Conservation (phyloP, 2,888 invertebrate species). For the Notocelia uddmanniana region DNA sequence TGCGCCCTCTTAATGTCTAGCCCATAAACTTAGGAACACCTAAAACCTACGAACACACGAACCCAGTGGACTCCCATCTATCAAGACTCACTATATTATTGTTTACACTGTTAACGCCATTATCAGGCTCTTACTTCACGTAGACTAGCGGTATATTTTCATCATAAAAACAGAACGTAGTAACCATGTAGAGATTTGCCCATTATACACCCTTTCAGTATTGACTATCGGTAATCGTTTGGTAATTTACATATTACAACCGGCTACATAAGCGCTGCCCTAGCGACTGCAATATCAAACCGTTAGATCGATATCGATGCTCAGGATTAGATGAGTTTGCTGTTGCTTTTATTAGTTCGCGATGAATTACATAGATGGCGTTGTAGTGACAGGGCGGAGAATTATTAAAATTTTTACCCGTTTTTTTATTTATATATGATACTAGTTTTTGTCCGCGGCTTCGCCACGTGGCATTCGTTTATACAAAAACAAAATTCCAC, state of each 20-base stretch:
- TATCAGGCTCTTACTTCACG: background rate
- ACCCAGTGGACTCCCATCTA: too few relatives aligned
- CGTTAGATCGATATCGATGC: conserved; percentile 17
- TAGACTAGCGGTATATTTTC: conserved; percentile 10
- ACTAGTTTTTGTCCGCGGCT: too few relatives aligned
- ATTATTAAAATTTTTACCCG: too few relatives aligned
- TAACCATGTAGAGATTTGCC: background rate
- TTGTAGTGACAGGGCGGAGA: too few relatives aligned
- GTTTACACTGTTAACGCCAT: conserved; percentile 13
- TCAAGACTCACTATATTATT: background rate
- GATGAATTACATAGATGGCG: conserved; percentile 20
- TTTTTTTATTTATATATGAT: too few relatives aligned
- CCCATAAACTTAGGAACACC: too few relatives aligned
- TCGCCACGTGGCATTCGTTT: too few relatives aligned
- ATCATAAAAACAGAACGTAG: background rate
- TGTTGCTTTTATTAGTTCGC: conserved; percentile 18
- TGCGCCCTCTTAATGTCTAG: too few relatives aligned
- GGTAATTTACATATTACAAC: background rate
- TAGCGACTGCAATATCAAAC: conserved; percentile 15
- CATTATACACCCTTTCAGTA: background rate
- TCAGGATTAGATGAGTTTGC: conserved; percentile 4
- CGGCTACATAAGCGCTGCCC: conserved; percentile 17
- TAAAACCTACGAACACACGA: too few relatives aligned
- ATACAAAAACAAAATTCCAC: too few relatives aligned
- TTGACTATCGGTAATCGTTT: background rate